These are phyloP conservation scores for Cremastinae sp. DNA, from an alignment of 2,888 invertebrate genomes.

Conservation along the genomic window DNA sequence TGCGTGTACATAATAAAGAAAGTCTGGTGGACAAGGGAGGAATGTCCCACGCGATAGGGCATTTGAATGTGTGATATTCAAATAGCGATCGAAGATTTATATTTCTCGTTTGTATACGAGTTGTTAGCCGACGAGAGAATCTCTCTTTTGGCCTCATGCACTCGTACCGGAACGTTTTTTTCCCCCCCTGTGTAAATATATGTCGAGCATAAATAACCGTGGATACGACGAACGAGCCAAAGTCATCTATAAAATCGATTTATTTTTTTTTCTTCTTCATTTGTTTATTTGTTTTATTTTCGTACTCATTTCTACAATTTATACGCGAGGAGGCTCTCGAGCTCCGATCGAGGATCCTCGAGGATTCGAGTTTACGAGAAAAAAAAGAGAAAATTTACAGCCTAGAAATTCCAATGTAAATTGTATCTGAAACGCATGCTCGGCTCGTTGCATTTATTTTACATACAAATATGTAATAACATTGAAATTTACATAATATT, in stretches of 20 bases:
- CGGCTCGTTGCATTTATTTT: constrained; percentile 1
- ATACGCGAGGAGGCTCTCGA: constrained; percentile 29
- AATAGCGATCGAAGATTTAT: constrained; percentile 42
- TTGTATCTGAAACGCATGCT: too few relatives aligned
- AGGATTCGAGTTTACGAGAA: constrained; percentile 12
- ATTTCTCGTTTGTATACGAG: constrained; percentile 7
- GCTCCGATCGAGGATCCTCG: constrained; percentile 22
- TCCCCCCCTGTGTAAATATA: not conserved
- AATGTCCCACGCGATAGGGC: constrained; percentile 5
- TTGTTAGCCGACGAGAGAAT: constrained; percentile 1
- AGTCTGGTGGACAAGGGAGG: constrained; percentile 27
- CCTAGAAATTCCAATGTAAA: too few relatives aligned
- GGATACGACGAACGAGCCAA: constrained; percentile 32
- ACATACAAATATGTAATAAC: not conserved
- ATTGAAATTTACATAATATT: too few relatives aligned
- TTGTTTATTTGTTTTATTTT: constrained; percentile 28
- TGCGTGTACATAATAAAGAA: constrained; percentile 37
- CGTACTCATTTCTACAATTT: constrained; percentile 32
- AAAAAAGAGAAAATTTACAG: constrained; percentile 7
- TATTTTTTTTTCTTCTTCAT: constrained; percentile 35
- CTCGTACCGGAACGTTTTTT: not conserved
- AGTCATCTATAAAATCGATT: constrained; percentile 32
- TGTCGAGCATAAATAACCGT: constrained; percentile 36
- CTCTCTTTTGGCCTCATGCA: constrained; percentile 8
- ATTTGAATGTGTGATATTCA: constrained; percentile 32